Conservation (phyloP, 1,140 invertebrate genomes). For the Calephelis nemesis region DNA sequence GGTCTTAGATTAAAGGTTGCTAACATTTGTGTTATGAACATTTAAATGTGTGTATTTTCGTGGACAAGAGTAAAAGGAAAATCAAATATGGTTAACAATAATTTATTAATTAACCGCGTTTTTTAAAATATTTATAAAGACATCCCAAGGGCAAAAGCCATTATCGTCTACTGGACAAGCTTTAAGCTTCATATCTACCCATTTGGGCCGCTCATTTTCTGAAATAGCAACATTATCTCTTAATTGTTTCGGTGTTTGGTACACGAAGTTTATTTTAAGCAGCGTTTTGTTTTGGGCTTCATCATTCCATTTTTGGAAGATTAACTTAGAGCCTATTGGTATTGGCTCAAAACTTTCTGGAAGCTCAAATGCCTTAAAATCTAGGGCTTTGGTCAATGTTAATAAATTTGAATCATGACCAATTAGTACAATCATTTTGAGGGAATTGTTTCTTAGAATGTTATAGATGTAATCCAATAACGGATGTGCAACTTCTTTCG, state of each 20-base stretch:
- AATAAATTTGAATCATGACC: conserved; percentile 62
- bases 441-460: conserved; percentile 37
- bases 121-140: conserved; percentile 44
- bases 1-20: too few relatives aligned
- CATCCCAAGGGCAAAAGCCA: conserved; percentile 53
- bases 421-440: conserved; percentile 47
- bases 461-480: conserved; percentile 48
- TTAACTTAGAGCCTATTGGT: conserved; percentile 61
- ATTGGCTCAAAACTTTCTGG: conserved; percentile 50
- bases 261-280: conserved; percentile 55
- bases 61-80: too few relatives aligned
- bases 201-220: conserved; percentile 44
- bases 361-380: conserved; percentile 47
- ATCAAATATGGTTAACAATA: neutral
- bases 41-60: too few relatives aligned
- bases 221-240: conserved; percentile 40
- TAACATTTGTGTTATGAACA: too few relatives aligned
- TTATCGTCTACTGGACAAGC: conserved; percentile 41
- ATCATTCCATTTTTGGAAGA: conserved; percentile 63
- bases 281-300: conserved; percentile 32
- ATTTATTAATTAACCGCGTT: conserved; percentile 1
- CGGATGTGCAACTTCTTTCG: conserved; percentile 48
- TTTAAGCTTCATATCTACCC: conserved; percentile 44
- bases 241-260: conserved; percentile 53
- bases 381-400: conserved; percentile 46